phyloP scores from a whole-genome alignment of 2,113 vertebrate genomes.

The Serinus canaria region DNA sequence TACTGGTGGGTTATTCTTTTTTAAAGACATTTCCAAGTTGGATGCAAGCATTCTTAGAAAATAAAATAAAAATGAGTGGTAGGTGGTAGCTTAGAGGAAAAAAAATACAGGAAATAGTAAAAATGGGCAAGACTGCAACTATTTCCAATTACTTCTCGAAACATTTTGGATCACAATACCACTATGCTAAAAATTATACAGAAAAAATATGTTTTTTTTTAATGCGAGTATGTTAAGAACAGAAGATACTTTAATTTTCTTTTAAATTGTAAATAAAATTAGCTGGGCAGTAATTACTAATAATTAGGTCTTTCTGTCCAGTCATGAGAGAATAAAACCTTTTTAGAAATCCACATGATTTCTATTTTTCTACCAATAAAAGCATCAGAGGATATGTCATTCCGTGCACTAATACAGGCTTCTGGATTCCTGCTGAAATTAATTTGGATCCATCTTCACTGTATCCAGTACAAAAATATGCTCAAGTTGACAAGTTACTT shows the following conservation, averaged over 20 bases:
- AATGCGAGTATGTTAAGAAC: background rate
- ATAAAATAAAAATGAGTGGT: background rate
- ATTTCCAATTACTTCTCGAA: background rate
- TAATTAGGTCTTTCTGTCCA: background rate
- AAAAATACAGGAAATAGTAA: background rate
- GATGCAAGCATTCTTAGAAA: background rate
- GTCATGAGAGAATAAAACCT: background rate
- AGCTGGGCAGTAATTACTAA: background rate
- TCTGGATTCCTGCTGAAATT: background rate
- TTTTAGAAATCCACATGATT: background rate
- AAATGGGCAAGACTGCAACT: background rate
- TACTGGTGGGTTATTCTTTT: background rate
- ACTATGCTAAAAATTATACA: background rate
- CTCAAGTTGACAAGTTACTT: background rate
- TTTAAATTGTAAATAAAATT: background rate
- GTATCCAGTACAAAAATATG: background rate
- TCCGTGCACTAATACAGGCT: background rate
- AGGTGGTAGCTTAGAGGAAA: background rate
- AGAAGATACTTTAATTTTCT: background rate
- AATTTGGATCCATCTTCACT: background rate
- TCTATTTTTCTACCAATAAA: background rate
- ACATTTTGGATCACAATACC: background rate
- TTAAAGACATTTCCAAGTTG: background rate
- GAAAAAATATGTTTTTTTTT: background rate
- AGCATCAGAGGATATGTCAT: background rate